Base-by-base conservation (phyloP, 2,113 vertebrate species). In the Chauna torquata region DNA sequence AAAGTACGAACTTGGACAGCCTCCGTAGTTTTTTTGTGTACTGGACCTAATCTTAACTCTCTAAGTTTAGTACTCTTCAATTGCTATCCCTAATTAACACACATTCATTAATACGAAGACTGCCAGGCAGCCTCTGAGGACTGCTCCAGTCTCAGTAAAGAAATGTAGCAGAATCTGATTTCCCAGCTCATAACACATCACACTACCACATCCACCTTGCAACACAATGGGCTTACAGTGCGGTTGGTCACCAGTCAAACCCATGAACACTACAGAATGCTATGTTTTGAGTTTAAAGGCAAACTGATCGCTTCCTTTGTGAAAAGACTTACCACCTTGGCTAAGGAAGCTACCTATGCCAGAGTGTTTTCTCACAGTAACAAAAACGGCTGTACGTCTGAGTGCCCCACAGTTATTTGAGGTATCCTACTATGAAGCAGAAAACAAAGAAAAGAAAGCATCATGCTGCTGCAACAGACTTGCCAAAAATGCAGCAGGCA, bases 1-100 rank as follows among this genome's bases (percentile, higher is more conserved):
- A 86, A 38, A 88, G 64, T n/a, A 88, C 15, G 27, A 92, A 88
- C 86, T 90, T 18, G 4, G 90, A 93, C 64, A 88, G 58, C 57
- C 5, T 9, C 88, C 62, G 45, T 30, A 34, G 42, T 75, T 91
- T 16, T 59, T 82, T 19, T 50, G 20, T 59, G 83, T 25, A 70
- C 32, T 42, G 55, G 34, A 72, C 28, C 69, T 86, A 70, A 96
- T 27, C 23, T 52, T 57, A 61, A 81, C 82, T 40, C 78, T 61
- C 69, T 34, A 59, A 30, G 82, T 76, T 90, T 90, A 83, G 68
- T 9, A 70, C 42, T 76, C 36, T 45, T 75, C 87, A 16, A 40
- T 30, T 2, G 3, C 50, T 64, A 52, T 22, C 25, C 27, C 32
- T 74, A 54, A 54, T 32, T 52, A 85, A 77, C 69, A 88, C 58